Evolutionary conservation across 2,797 vertebrate species (phyloP).

Genomic region (Craterocephalus amniculus): DNA sequence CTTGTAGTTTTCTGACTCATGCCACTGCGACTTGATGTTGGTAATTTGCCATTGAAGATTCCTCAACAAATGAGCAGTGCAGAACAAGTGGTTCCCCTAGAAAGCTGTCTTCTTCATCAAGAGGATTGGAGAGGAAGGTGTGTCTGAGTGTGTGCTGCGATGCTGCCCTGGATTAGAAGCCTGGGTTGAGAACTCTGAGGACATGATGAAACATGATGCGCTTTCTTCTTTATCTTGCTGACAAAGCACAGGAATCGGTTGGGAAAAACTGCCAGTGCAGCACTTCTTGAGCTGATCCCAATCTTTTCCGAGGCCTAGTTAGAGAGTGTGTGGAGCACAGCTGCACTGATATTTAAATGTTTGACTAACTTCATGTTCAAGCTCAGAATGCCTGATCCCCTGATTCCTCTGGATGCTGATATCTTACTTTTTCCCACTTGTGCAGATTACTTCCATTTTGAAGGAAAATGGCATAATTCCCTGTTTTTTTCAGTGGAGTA

Average conservation of each 20-base stretch:
- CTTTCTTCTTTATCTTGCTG: slow-evolving; percentile 65
- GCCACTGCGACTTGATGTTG: slow-evolving; percentile 61
- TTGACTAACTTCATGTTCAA: slow-evolving; percentile 47
- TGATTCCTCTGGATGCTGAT: background rate
- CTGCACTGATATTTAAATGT: slow-evolving; percentile 51
- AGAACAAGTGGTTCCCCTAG: slow-evolving; percentile 62
- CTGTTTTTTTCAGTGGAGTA: background rate
- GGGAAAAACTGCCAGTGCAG: slow-evolving; percentile 59
- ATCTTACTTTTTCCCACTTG: background rate
- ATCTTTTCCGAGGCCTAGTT: slow-evolving; percentile 57
- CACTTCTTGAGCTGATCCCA: slow-evolving; percentile 65
- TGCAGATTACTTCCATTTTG: background rate
- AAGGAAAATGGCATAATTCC: background rate
- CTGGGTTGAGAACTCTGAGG: slow-evolving; percentile 57
- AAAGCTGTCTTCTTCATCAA: slow-evolving; percentile 50
- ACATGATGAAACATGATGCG: slow-evolving; percentile 62
- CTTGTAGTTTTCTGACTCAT: slow-evolving; percentile 53
- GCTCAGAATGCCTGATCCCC: slow-evolving; percentile 13
- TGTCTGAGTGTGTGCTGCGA: slow-evolving; percentile 45
- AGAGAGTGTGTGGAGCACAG: slow-evolving; percentile 21
- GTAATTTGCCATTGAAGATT: slow-evolving; percentile 70
- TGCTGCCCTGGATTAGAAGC: slow-evolving; percentile 54
- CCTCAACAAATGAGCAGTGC: slow-evolving; percentile 56
- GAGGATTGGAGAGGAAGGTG: slow-evolving; percentile 45
- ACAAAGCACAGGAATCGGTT: slow-evolving; percentile 61